phyloP scores from a whole-genome alignment of 2,113 vertebrate genomes.

The Merops nubicus region DNA sequence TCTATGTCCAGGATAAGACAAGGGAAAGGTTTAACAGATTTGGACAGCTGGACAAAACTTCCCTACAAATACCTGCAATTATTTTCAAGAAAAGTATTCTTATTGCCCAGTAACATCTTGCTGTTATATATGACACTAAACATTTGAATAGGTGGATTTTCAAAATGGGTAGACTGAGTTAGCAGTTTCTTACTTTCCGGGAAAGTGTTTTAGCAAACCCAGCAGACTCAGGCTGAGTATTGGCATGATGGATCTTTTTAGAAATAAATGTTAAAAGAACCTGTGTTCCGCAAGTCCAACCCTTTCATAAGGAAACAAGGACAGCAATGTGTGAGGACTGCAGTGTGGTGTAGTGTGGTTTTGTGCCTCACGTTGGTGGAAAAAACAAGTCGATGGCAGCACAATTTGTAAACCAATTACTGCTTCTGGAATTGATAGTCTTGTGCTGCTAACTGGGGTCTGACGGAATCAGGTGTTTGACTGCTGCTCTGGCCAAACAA shows the following conservation, averaged over 20 bases:
- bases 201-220: neutral
- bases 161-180: neutral
- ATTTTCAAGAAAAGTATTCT: neutral
- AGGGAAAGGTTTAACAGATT: neutral
- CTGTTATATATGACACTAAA: neutral
- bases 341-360: neutral
- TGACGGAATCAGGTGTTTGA: neutral
- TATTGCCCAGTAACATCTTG: neutral
- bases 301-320: constrained; percentile 29
- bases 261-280: constrained; percentile 40
- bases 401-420: constrained; percentile 59
- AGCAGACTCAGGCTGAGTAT: neutral
- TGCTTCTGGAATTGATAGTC: constrained; percentile 23
- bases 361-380: neutral
- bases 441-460: neutral
- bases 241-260: neutral
- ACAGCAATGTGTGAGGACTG: constrained; percentile 12
- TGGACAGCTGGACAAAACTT: neutral
- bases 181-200: neutral
- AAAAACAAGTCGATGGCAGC: constrained; percentile 26
- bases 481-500: neutral
- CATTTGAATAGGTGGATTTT: neutral
- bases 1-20: neutral
- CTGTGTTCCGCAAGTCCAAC: neutral
- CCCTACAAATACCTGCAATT: neutral